Conservation (phyloP, 2,113 vertebrate genomes). For the Prolemur simus region DNA sequence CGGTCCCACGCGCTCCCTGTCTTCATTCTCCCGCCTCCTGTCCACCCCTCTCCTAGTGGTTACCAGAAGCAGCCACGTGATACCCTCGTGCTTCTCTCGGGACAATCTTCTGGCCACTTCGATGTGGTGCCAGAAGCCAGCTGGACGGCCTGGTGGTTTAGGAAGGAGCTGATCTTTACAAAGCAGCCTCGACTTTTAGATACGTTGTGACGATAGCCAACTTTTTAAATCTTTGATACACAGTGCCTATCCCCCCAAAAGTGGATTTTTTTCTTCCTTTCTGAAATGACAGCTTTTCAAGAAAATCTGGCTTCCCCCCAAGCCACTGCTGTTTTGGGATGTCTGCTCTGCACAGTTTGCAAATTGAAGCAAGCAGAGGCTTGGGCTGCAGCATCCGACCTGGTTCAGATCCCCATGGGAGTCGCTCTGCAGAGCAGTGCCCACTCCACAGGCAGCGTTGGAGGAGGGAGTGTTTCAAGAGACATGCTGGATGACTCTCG, state of each 20-base stretch:
- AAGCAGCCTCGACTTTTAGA: not conserved
- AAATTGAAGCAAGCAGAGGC: not conserved
- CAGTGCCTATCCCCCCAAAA: not conserved
- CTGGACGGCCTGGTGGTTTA: not conserved
- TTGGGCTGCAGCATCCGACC: accelerated
- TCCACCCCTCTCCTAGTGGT: not conserved
- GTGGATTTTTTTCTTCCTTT: not conserved
- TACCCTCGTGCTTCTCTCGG: not conserved
- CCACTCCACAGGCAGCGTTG: accelerated
- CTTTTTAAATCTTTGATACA: not conserved
- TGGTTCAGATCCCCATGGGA: accelerated
- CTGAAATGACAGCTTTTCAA: constrained; percentile 26
- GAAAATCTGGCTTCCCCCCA: not conserved
- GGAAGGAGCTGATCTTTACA: not conserved
- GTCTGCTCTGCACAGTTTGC: not conserved
- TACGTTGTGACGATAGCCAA: not conserved
- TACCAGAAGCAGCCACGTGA: not conserved
- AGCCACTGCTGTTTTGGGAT: not conserved
- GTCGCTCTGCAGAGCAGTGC: not conserved
- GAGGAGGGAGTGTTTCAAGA: not conserved
- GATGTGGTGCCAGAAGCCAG: not conserved
- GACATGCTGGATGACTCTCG: accelerated
- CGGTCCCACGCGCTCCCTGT: not conserved
- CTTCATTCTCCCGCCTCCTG: not conserved
- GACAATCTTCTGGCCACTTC: not conserved